These are phyloP conservation scores for Pissodes strobi DNA, from an alignment of 1,140 invertebrate species.

Conservation along the genomic window DNA sequence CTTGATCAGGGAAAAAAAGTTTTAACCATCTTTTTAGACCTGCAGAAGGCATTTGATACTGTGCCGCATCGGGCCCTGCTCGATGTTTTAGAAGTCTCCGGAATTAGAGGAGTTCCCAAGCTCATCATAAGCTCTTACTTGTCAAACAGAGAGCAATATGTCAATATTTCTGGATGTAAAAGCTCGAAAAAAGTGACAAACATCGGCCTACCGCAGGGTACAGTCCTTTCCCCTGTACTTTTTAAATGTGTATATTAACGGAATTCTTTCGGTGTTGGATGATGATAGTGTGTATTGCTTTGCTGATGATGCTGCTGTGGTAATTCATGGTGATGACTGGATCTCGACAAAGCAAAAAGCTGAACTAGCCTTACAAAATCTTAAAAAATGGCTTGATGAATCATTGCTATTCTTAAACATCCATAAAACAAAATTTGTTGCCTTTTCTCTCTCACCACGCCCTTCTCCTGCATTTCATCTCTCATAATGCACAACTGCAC, in stretches of 20 bases:
- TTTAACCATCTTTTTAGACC: conserved; percentile 38
- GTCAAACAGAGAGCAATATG: neutral
- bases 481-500: neutral
- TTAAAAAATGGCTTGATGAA: conserved; percentile 1
- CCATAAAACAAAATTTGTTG: conserved; percentile 9
- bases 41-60: conserved; percentile 44
- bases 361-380: neutral
- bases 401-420: neutral
- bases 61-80: conserved; percentile 37
- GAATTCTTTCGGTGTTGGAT: neutral
- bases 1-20: conserved; percentile 32
- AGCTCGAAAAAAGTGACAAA: neutral
- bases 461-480: neutral
- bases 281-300: conserved; percentile 4
- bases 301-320: conserved; percentile 1
- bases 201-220: neutral
- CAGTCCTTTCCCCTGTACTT: neutral
- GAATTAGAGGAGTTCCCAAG: conserved; percentile 31
- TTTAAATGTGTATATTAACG: conserved; percentile 11
- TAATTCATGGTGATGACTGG: neutral
- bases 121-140: conserved; percentile 7
- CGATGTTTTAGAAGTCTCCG: conserved; percentile 31
- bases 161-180: neutral
- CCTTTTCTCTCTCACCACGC: neutral
- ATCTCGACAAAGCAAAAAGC: neutral